A percentile compares a stretch with the other conserved stretches of the same genome.
Evolutionary conservation across 2,797 vertebrate species (phyloP).

Genomic region (Mormyrops attenuatus): DNA sequence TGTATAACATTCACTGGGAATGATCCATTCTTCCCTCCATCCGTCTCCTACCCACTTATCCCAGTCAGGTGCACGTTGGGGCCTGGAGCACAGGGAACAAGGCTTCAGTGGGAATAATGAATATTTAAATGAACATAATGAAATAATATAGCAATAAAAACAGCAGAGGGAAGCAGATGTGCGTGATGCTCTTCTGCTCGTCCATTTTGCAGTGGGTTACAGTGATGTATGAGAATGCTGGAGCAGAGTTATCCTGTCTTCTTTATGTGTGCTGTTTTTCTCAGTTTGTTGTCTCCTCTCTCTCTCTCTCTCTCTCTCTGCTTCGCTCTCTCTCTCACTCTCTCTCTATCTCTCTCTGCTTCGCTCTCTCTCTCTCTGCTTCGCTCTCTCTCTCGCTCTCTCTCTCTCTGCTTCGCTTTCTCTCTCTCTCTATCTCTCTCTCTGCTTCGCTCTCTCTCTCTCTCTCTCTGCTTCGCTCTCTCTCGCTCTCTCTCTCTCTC

Average conservation of each 20-base stretch:
- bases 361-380: too few relatives aligned
- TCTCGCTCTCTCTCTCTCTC: neutral
- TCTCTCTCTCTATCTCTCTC: too few relatives aligned
- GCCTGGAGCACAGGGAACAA: neutral
- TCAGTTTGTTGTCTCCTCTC: neutral
- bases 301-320: neutral
- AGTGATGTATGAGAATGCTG: neutral
- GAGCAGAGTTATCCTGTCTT: neutral
- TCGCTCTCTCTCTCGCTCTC: too few relatives aligned
- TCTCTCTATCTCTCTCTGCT: neutral
- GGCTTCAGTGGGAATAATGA: neutral
- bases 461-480: neutral
- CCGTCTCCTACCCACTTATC: neutral
- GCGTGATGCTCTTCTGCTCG: neutral
- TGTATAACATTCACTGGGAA: neutral
- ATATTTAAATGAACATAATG: conserved; percentile 1
- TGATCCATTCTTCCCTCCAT: neutral
- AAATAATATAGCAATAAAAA: neutral
- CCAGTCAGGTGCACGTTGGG: neutral
- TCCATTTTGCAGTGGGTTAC: neutral
- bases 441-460: neutral
- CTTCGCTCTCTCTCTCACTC: too few relatives aligned
- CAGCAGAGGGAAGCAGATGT: neutral
- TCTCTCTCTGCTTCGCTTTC: too few relatives aligned
- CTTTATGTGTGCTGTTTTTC: neutral